Evolutionary conservation across 2,888 invertebrate genomes (phyloP), one percentile per base, ranked within the genome.

Genomic region (Pseudeuparius sepicola): DNA sequence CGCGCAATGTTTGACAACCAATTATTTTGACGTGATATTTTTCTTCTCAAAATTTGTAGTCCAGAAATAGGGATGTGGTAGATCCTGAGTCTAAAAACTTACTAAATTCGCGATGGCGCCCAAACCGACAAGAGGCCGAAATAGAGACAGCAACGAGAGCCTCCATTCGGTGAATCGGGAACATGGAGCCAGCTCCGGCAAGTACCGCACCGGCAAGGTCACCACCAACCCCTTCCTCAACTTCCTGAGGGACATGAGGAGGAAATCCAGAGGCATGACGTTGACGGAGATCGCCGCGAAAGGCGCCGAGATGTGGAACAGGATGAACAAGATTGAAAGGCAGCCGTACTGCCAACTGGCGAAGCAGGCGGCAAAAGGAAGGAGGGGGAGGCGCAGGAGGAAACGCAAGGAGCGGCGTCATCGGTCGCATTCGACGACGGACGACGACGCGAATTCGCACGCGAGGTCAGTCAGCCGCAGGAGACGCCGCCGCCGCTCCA

Each of bases 191-290:
- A n/a, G n/a, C n/a, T n/a, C n/a, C 20, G 6, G 20, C 20, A 20
- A 20, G 20, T 20, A 6, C 7, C 20, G 20, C 20, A 20, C 20
- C 20, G 44, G 44, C 17, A 40, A 14, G 14, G 24, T 46, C 14
- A 46, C 47, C n/a, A 32, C 28, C 6, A 47, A 46, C 24, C 47
- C 47, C 3, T 47, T 46, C 17, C 33, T 47, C 5, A 47, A 47
- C 27, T 47, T 47, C 28, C 20, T 47, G 18, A 31, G 46, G 14
- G 43, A 46, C n/a, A 26, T 46, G 16, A 32, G 47, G 23, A 32
- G 24, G 18, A 43, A 41, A 26, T 13, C 39, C 13, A 14, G 36
- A 12, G 29, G 38, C 7, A 10, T 39, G 18, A 28, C 10, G 11
- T 26, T 24, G 25, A 29, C 26, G 6, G 40, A 48, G 17, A 24